Evolutionary conservation across 2,888 invertebrate genomes (phyloP).

Genomic region (Incurvaria masculella): DNA sequence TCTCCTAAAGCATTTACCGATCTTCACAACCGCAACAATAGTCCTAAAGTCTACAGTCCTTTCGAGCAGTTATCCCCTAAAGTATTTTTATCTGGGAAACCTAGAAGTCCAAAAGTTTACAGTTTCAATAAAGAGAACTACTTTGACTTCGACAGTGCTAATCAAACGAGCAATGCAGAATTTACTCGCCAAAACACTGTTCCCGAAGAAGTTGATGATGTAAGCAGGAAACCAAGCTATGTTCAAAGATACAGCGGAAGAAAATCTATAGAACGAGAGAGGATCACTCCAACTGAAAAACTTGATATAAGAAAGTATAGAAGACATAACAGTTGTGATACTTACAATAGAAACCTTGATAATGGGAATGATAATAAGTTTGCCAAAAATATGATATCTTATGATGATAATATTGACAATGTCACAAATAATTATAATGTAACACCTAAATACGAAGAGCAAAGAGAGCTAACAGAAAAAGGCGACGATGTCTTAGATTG

Average conservation of each 20-base stretch:
- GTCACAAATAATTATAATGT: constrained; percentile 17
- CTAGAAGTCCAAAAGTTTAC: constrained; percentile 39
- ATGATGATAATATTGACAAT: constrained; percentile 30
- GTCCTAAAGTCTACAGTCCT: constrained; percentile 16
- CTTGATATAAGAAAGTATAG: constrained; percentile 40
- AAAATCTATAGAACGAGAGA: constrained; percentile 43
- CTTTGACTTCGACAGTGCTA: constrained; percentile 41
- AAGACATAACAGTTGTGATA: constrained; percentile 46
- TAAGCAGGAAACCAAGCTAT: constrained; percentile 30
- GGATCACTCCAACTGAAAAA: constrained; percentile 42
- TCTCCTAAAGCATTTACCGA: constrained; percentile 37
- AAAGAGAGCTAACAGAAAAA: constrained; percentile 16
- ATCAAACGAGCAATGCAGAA: not conserved
- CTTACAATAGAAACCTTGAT: constrained; percentile 12
- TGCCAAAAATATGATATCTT: constrained; percentile 32
- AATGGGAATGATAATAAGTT: constrained; percentile 32
- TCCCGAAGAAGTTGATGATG: constrained; percentile 24
- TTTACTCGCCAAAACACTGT: constrained; percentile 5
- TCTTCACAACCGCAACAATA: constrained; percentile 36
- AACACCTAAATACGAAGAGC: constrained; percentile 17
- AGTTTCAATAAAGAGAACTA: constrained; percentile 47
- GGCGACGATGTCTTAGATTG: constrained; percentile 39
- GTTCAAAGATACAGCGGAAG: constrained; percentile 34
- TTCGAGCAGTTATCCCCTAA: constrained; percentile 41
- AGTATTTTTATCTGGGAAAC: constrained; percentile 30